phyloP scores from a whole-genome alignment of 2,113 vertebrate genomes.

The Pachypanchax playfairii region DNA sequence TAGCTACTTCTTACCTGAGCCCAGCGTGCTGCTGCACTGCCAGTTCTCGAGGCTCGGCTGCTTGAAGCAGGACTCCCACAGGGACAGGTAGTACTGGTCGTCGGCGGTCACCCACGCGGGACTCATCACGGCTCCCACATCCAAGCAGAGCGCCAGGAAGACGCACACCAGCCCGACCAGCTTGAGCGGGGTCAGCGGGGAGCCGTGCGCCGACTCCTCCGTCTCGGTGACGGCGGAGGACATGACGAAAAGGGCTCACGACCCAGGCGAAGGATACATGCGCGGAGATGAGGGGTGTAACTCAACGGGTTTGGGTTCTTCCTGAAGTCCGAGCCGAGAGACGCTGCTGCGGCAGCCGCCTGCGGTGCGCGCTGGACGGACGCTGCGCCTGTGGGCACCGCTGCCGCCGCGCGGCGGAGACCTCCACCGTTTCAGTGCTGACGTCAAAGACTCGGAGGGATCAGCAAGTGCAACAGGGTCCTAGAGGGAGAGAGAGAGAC shows the following conservation, averaged over 20 bases:
- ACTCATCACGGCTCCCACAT: conserved; percentile 94
- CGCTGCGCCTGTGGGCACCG: conserved; percentile 50
- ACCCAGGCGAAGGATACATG: neutral
- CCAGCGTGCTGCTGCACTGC: conserved; percentile 92
- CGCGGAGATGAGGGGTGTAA: neutral
- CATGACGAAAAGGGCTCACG: conserved; percentile 71
- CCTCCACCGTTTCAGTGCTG: conserved; percentile 42
- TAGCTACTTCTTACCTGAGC: conserved; percentile 90
- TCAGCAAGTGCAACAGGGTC: conserved; percentile 64
- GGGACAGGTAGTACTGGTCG: conserved; percentile 94
- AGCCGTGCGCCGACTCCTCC: conserved; percentile 90
- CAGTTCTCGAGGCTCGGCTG: conserved; percentile 84
- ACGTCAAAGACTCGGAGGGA: conserved; percentile 58
- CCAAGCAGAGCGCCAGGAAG: conserved; percentile 93
- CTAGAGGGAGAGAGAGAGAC: conserved; percentile 34
- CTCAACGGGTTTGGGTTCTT: neutral
- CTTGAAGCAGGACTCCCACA: conserved; percentile 96
- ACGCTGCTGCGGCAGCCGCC: conserved; percentile 16
- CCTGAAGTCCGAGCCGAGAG: neutral
- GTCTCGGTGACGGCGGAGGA: conserved; percentile 89
- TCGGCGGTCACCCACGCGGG: conserved; percentile 98
- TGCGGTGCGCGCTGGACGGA: conserved; percentile 47
- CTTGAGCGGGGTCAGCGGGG: conserved; percentile 93
- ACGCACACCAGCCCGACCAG: conserved; percentile 95
- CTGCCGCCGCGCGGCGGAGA: conserved; percentile 47